Evolutionary conservation across 2,113 vertebrate genomes (phyloP).

Genomic region (Papio anubis): DNA sequence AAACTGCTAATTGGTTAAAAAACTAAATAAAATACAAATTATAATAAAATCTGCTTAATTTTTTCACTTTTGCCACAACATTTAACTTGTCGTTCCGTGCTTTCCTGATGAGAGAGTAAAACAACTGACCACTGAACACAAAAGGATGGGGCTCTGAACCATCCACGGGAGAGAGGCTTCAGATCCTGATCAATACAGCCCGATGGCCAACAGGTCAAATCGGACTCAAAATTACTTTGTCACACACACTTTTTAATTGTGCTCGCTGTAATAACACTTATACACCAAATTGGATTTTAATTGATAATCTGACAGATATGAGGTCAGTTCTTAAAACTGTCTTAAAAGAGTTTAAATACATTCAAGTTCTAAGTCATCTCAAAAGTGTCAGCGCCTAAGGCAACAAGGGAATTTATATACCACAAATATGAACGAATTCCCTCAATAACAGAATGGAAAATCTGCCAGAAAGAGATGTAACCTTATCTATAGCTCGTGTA

Average conservation of each 20-base stretch:
- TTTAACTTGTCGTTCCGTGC: neutral
- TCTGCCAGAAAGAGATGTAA: slow-evolving; percentile 80
- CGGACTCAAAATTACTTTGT: neutral
- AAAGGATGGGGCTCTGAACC: neutral
- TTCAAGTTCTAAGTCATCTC: slow-evolving; percentile 28
- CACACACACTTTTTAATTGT: neutral
- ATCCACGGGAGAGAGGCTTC: neutral
- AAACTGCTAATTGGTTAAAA: neutral
- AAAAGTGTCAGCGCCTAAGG: neutral
- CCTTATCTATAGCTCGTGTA: slow-evolving; percentile 77
- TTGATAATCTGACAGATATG: neutral
- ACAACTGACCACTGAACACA: neutral
- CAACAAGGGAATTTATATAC: slow-evolving; percentile 41
- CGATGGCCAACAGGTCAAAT: neutral
- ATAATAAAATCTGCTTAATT: neutral
- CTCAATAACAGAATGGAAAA: slow-evolving; percentile 78
- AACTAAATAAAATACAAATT: neutral
- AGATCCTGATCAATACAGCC: neutral
- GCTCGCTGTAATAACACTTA: neutral
- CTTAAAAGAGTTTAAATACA: neutral
- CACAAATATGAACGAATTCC: slow-evolving; percentile 79
- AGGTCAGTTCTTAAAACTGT: neutral
- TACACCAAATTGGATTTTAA: slow-evolving; percentile 31
- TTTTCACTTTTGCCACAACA: neutral
- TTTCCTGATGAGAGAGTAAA: neutral